Conservation (phyloP, 2,888 invertebrate species). For the Amphiduros pacificus region DNA sequence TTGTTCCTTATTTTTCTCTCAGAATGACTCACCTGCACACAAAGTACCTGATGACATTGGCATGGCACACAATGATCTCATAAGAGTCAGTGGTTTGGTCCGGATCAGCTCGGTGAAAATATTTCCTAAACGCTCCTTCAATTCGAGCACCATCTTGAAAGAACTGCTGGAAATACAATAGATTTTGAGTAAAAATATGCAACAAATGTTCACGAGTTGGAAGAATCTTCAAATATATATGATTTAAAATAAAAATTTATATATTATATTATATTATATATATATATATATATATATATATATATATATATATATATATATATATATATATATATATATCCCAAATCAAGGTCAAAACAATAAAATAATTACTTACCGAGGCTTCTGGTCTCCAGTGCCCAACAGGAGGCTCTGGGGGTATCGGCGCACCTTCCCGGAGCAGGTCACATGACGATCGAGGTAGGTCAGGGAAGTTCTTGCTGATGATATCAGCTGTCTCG, state of each 20-base stretch:
- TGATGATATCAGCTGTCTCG: slow-evolving; percentile 85
- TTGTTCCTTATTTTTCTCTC: not conserved
- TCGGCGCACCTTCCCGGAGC: slow-evolving; percentile 90
- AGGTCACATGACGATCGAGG: slow-evolving; percentile 65
- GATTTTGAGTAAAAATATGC: no score
- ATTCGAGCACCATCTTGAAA: slow-evolving; percentile 90
- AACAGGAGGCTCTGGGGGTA: slow-evolving; percentile 89
- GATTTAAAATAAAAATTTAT: no score
- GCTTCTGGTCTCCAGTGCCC: slow-evolving; percentile 85
- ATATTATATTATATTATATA: no score
- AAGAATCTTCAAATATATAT: no score
- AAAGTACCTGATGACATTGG: slow-evolving; percentile 90
- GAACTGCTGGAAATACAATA: slow-evolving; percentile 73
- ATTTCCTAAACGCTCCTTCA: slow-evolving; percentile 91
- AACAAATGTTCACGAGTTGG: no score
- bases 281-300: no score
- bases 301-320: no score
- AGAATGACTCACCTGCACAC: slow-evolving; percentile 53
- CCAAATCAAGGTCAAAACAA: no score
- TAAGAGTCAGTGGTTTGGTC: slow-evolving; percentile 79
- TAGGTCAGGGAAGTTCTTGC: slow-evolving; percentile 66
- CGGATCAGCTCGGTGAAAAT: slow-evolving; percentile 86
- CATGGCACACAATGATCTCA: slow-evolving; percentile 93
- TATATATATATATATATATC: no score
- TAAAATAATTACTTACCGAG: slow-evolving; percentile 66